These are phyloP conservation scores for Zaprionus ornatus DNA, from an alignment of 1,140 invertebrate species.

Conservation along the genomic window DNA sequence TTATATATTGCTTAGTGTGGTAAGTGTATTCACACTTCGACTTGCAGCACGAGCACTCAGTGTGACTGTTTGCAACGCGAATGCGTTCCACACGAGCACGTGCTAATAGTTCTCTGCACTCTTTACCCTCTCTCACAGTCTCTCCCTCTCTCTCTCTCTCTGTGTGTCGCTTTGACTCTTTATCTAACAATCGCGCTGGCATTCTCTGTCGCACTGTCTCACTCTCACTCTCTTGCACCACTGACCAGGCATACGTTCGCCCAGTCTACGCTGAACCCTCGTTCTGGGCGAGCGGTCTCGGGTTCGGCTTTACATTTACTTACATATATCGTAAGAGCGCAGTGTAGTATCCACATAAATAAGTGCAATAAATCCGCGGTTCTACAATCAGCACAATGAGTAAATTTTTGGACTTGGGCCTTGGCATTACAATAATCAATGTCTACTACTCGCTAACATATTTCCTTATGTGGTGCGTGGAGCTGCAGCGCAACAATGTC, in stretches of 20 bases:
- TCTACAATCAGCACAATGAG: conserved; percentile 15
- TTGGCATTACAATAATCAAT: conserved; percentile 47
- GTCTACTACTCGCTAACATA: conserved; percentile 41
- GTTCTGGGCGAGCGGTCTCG: conserved; percentile 52
- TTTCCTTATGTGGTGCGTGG: conserved; percentile 48
- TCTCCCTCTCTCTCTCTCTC: neutral
- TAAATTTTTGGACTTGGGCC: conserved; percentile 45
- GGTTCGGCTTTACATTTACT: conserved; percentile 30
- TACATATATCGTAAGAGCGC: conserved; percentile 17
- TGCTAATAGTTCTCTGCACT: conserved; percentile 12
- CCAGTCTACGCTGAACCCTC: conserved; percentile 53
- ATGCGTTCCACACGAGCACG: conserved; percentile 32
- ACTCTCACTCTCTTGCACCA: conserved; percentile 13
- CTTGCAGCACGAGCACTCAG: too few relatives aligned
- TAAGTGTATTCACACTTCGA: conserved; percentile 2
- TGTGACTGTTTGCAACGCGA: conserved; percentile 11
- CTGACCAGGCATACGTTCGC: conserved; percentile 30
- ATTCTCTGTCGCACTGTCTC: neutral
- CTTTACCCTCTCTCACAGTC: neutral
- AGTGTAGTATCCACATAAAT: neutral
- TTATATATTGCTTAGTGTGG: neutral
- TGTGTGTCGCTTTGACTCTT: neutral
- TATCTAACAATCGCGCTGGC: neutral
- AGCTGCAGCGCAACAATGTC: conserved; percentile 6
- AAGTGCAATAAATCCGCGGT: neutral